Conservation (phyloP, 2,797 vertebrate species). For the Mormyrops boulengeri region DNA sequence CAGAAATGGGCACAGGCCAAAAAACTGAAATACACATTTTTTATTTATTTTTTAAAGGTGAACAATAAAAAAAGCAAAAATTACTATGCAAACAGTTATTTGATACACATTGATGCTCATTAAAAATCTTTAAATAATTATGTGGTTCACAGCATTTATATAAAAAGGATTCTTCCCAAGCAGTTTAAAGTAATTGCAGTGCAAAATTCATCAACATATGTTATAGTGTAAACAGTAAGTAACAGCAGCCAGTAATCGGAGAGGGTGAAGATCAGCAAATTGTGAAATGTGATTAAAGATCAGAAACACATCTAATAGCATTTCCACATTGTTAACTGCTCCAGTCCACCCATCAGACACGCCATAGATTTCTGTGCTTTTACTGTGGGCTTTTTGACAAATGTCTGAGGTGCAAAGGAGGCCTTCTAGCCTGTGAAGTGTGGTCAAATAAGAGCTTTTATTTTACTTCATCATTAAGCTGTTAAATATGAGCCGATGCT, state of each 20-base stretch:
- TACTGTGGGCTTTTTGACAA: background rate
- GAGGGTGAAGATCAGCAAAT: background rate
- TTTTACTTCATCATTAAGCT: background rate
- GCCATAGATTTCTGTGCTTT: background rate
- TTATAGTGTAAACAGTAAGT: background rate
- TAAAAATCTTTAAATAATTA: background rate
- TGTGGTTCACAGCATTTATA: background rate
- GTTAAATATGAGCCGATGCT: background rate
- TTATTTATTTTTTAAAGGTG: background rate
- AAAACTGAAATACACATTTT: background rate
- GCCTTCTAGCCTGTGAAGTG: background rate
- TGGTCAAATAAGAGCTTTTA: background rate
- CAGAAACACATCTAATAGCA: background rate
- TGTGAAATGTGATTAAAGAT: background rate
- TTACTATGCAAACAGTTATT: background rate
- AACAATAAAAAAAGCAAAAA: background rate
- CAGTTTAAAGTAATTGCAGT: background rate
- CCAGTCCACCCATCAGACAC: background rate
- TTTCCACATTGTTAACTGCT: background rate
- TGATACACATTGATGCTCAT: background rate
- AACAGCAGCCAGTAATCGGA: background rate
- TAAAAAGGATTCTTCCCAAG: background rate
- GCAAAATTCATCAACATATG: background rate
- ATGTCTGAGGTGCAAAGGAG: background rate
- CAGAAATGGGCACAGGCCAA: background rate